Conservation (phyloP, 2,888 invertebrate species). For the Noctua janthina region DNA sequence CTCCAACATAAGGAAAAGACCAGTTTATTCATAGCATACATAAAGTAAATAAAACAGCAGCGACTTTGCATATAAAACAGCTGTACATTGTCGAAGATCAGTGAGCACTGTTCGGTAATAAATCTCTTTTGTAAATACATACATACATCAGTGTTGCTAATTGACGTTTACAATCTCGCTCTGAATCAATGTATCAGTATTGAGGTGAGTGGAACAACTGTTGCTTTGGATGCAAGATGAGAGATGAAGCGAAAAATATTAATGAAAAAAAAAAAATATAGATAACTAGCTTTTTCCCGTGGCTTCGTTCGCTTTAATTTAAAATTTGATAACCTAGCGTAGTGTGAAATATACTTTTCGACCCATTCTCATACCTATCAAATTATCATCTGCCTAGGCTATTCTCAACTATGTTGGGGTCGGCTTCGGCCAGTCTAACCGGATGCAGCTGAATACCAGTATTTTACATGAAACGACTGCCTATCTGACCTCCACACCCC, state of each 20-base stretch:
- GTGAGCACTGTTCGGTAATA: slow-evolving; percentile 55
- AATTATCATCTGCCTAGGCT: no score
- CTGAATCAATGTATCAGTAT: slow-evolving; percentile 83
- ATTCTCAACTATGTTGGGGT: no score
- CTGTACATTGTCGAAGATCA: slow-evolving; percentile 50
- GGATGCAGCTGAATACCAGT: no score
- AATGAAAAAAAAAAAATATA: not conserved
- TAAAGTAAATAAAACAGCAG: slow-evolving; percentile 14
- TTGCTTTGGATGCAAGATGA: slow-evolving; percentile 66
- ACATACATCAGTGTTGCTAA: slow-evolving; percentile 73
- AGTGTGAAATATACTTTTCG: no score
- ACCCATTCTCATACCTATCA: no score
- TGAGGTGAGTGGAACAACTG: slow-evolving; percentile 82
- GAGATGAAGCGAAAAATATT: slow-evolving; percentile 44
- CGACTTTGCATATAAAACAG: slow-evolving; percentile 51
- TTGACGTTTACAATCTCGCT: slow-evolving; percentile 83
- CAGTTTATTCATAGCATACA: slow-evolving; percentile 11
- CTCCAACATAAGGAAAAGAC: slow-evolving; percentile 21
- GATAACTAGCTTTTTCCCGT: no score
- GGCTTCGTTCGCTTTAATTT: no score
- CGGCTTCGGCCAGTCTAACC: no score
- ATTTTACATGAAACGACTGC: no score
- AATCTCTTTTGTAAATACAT: slow-evolving; percentile 59
- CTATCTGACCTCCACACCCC: no score
- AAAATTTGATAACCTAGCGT: no score